A percentile compares a stretch with the other conserved stretches of the same genome.
These are phyloP conservation scores for Cynoglossus semilaevis DNA, from an alignment of 2,113 vertebrate genomes.

Conservation along the genomic window DNA sequence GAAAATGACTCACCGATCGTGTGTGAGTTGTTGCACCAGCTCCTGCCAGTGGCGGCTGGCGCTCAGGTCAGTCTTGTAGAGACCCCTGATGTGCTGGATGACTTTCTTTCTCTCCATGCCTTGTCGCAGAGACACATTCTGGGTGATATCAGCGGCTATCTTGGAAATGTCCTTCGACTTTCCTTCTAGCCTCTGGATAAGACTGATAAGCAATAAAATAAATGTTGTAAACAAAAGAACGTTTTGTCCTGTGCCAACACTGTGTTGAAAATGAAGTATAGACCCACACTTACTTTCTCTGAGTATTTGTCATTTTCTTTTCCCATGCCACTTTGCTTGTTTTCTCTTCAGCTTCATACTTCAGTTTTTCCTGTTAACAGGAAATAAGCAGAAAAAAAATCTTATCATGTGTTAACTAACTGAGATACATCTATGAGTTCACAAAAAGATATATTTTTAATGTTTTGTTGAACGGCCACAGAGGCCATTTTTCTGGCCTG, in stretches of 20 bases:
- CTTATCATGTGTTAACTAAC: neutral
- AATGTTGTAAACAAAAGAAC: neutral
- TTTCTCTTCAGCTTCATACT: conserved; percentile 86
- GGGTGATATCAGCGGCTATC: conserved; percentile 95
- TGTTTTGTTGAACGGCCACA: neutral
- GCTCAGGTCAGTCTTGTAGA: conserved; percentile 92
- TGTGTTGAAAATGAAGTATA: neutral
- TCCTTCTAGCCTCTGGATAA: conserved; percentile 91
- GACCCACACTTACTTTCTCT: conserved; percentile 81
- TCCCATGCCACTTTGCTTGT: conserved; percentile 89
- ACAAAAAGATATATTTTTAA: conserved; percentile 1
- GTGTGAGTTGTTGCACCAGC: conserved; percentile 91
- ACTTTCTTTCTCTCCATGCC: conserved; percentile 97
- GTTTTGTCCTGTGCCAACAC: neutral
- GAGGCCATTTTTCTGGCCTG: neutral
- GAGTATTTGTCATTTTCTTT: conserved; percentile 87
- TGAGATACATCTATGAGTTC: conserved; percentile 1
- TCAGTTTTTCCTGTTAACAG: conserved; percentile 84
- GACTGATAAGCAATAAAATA: conserved; percentile 69
- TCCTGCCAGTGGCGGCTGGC: conserved; percentile 97
- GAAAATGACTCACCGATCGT: conserved; percentile 75
- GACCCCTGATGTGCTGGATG: conserved; percentile 93
- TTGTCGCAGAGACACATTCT: conserved; percentile 91
- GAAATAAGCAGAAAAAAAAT: neutral
- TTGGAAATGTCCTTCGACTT: conserved; percentile 97